Conservation (phyloP, 2,888 invertebrate species). For the Macropis europaea region DNA sequence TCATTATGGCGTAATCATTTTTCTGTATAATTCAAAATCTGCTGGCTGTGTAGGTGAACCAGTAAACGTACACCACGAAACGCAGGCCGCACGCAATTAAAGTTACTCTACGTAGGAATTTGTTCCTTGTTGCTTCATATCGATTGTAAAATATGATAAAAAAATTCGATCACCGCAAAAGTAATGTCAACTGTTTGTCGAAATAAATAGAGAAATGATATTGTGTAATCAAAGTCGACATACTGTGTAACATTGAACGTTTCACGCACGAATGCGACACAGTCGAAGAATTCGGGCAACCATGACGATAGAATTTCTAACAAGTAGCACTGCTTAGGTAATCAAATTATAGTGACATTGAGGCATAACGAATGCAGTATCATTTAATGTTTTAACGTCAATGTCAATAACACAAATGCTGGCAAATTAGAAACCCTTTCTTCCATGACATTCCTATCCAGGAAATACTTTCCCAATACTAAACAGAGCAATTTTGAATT, state of each 20-base stretch:
- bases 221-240: constrained; percentile 46
- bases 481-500: no score
- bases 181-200: not conserved
- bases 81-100: not conserved
- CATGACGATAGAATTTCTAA: constrained; percentile 35
- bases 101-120: not conserved
- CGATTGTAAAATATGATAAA: not conserved
- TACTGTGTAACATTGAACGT: constrained; percentile 44
- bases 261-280: constrained; percentile 35
- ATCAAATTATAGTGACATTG: not conserved
- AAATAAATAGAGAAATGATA: constrained; percentile 21
- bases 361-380: not conserved
- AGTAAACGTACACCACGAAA: not conserved
- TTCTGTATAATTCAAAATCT: constrained; percentile 7
- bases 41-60: not conserved
- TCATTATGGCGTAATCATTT: constrained; percentile 39
- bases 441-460: no score
- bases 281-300: constrained; percentile 25
- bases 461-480: no score
- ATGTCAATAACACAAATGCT: constrained; percentile 8
- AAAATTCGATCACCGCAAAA: not conserved
- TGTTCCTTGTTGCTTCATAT: not conserved
- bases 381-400: not conserved
- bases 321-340: constrained; percentile 1
- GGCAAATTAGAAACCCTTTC: no score